Evolutionary conservation across 2,888 invertebrate genomes (phyloP), one percentile per base, ranked within the genome.

Genomic region (Petrolisthes cinctipes): DNA sequence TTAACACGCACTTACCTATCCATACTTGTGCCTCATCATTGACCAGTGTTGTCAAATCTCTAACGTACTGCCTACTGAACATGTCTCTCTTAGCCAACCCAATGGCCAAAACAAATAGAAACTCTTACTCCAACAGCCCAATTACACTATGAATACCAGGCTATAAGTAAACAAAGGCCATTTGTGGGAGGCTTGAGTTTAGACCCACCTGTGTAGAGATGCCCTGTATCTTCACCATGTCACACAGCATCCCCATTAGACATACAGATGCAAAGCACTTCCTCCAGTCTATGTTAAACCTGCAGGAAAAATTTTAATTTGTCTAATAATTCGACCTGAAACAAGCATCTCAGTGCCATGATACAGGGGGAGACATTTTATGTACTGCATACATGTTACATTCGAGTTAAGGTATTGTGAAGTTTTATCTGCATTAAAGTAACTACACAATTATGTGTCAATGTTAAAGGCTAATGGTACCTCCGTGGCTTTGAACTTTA

Each of bases 201-300:
- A 61, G 17, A 61, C 61, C 61, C 17, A 88, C 88, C 88, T 88
- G 88, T 51, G 88, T 82, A 4, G 88, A 78, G 23, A 88, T 78
- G 20, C 85, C 85, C 66, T 82, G 85, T 7, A 88, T 85, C 61
- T 71, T 82, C 20, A 82, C 79, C 37, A 85, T 54, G 20, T 88
- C 82, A 79, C 88, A 88, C 56, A 88, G 61, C 23, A 76, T 76
- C 37, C 80, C 82, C 85, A 88, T 82, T 17, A 88, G 79, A 82
- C 88, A 88, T 37, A 88, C 85, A 1, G 88, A 88, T 7, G 73
- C 82, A 78, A 51, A 88, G 17, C 82, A 82, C 79, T 88, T 88
- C 61, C 85, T 80, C 88, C 88, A 88, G 82, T 88, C 88, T 37
- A 88, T 88, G 82, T 88, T 85, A 56, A 82, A 88, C 71, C 88